Evolutionary conservation across 2,113 vertebrate species (phyloP).

Genomic region (Sinosuthora webbiana): DNA sequence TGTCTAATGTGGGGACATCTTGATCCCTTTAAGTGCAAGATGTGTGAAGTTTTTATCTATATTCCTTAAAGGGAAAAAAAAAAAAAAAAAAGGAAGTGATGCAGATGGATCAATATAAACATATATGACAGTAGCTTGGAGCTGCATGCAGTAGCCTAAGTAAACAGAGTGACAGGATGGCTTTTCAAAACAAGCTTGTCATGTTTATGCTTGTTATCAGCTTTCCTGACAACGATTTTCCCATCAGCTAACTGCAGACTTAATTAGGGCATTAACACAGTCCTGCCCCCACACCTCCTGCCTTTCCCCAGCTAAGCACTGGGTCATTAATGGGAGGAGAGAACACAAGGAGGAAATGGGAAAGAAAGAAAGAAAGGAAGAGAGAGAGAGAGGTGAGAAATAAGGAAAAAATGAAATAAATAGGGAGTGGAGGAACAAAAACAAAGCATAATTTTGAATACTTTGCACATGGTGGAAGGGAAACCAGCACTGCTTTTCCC

Average conservation of each 20-base stretch:
- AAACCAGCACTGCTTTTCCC: background rate
- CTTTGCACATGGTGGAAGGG: background rate
- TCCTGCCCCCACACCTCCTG: slow-evolving; percentile 13
- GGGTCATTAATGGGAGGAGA: background rate
- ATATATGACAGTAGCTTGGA: slow-evolving; percentile 62
- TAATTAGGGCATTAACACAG: slow-evolving; percentile 60
- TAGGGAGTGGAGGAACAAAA: background rate
- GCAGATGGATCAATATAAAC: slow-evolving; percentile 43
- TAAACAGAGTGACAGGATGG: slow-evolving; percentile 60
- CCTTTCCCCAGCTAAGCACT: background rate
- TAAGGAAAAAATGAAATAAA: background rate
- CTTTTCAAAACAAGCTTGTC: slow-evolving; percentile 63
- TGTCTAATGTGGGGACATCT: background rate
- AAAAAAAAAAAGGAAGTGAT: background rate
- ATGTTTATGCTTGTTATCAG: slow-evolving; percentile 55
- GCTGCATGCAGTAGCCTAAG: slow-evolving; percentile 48
- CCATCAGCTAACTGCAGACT: slow-evolving; percentile 64
- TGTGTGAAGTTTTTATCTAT: slow-evolving; percentile 18
- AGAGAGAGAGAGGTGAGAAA: background rate
- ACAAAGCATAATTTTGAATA: background rate
- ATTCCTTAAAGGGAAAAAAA: background rate
- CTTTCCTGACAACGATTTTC: slow-evolving; percentile 54
- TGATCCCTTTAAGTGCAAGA: background rate
- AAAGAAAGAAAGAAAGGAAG: background rate
- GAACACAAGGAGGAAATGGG: background rate